phyloP scores from a whole-genome alignment of 53 echinoderm and acorn worm species.

The Temnopleurus reevesii region DNA sequence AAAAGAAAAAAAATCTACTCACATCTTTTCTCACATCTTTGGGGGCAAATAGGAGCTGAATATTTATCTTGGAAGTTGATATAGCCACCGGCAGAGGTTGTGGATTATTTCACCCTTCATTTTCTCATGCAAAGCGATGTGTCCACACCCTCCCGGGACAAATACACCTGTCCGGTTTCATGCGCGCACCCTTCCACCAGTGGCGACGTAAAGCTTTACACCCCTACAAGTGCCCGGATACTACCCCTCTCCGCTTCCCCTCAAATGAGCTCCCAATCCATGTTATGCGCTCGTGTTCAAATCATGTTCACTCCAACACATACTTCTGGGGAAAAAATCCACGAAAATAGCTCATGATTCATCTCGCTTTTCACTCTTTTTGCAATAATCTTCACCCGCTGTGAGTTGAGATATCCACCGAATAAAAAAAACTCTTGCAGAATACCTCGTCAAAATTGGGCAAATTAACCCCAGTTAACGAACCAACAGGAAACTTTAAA shows the following conservation, averaged over 20 bases:
- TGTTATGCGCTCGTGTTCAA: slow-evolving; percentile 5
- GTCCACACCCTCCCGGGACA: slow-evolving; percentile 21
- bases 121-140: not conserved
- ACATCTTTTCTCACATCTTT: not conserved
- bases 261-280: not conserved
- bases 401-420: not conserved
- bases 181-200: not conserved
- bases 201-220: slow-evolving; percentile 36
- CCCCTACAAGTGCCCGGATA: slow-evolving; percentile 39
- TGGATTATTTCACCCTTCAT: slow-evolving; percentile 47
- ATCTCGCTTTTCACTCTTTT: not conserved
- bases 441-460: not conserved
- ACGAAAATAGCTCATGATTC: not conserved
- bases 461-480: not conserved
- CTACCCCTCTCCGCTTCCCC: slow-evolving; percentile 28
- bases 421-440: not conserved
- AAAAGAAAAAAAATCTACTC: not conserved
- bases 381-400: not conserved
- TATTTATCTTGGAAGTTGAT: slow-evolving; percentile 51
- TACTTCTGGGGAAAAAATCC: not conserved
- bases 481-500: slow-evolving; percentile 4
- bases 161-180: slow-evolving; percentile 45
- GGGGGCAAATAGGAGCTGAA: not conserved
- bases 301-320: not conserved
- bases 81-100: slow-evolving; percentile 49